Percentiles rank a stretch among this genome's conserved stretches.
Evolutionary conservation across 2,888 invertebrate species (phyloP).

Genomic region (Mimas tiliae): DNA sequence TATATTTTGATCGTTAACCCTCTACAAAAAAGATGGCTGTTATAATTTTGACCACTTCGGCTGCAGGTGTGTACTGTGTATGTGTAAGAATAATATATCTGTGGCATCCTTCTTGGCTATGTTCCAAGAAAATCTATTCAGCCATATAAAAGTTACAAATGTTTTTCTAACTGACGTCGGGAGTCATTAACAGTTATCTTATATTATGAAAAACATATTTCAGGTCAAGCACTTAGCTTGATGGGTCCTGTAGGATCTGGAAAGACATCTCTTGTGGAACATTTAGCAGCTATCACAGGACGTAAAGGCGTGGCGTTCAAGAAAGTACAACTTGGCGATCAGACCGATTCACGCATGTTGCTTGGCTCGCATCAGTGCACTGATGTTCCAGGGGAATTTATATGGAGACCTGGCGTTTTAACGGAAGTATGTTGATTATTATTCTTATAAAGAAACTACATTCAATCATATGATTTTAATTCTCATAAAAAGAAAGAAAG

Average conservation of each 20-base stretch:
- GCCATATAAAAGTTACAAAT: too few relatives aligned
- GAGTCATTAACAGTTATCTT: too few relatives aligned
- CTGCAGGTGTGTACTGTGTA: too few relatives aligned
- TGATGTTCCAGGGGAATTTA: slow-evolving; percentile 98
- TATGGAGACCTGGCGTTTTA: slow-evolving; percentile 97
- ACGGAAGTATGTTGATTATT: slow-evolving; percentile 85
- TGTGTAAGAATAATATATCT: too few relatives aligned
- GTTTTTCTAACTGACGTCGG: too few relatives aligned
- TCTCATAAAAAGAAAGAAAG: too few relatives aligned
- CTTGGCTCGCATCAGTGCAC: slow-evolving; percentile 97
- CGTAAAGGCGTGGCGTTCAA: slow-evolving; percentile 81
- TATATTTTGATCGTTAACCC: too few relatives aligned
- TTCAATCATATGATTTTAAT: neutral
- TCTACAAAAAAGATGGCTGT: too few relatives aligned
- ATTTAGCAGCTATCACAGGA: slow-evolving; percentile 92
- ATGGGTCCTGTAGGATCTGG: slow-evolving; percentile 97
- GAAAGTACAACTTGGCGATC: slow-evolving; percentile 97
- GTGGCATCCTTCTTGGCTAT: too few relatives aligned
- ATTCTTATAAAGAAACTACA: too few relatives aligned
- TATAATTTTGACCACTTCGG: too few relatives aligned
- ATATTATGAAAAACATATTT: slow-evolving; percentile 17
- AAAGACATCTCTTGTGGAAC: slow-evolving; percentile 95
- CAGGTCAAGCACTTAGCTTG: slow-evolving; percentile 88
- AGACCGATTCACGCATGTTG: slow-evolving; percentile 97
- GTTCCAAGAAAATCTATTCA: too few relatives aligned